phyloP scores from a whole-genome alignment of 2,888 invertebrate genomes.

The Gortyna flavago region DNA sequence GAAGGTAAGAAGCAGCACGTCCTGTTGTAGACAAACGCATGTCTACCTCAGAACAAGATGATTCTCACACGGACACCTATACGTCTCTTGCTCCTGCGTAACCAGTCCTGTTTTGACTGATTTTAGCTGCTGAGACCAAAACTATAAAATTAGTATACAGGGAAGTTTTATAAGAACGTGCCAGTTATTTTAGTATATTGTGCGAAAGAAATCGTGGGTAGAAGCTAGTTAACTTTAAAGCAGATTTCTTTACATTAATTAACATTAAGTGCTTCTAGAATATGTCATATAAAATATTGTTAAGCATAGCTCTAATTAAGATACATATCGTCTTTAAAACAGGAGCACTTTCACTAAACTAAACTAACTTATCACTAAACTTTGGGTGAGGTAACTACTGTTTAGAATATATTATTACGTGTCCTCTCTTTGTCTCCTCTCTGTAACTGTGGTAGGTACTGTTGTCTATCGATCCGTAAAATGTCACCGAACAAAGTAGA shows the following conservation, averaged over 20 bases:
- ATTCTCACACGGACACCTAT: not conserved
- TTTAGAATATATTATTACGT: conserved; percentile 31
- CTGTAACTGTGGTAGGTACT: conserved; percentile 26
- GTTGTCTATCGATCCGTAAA: conserved; percentile 52
- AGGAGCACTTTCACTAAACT: conserved; percentile 11
- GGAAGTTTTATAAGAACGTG: not conserved
- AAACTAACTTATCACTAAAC: conserved; percentile 20
- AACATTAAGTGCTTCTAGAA: not conserved
- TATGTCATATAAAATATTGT: not conserved
- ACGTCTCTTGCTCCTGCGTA: not conserved
- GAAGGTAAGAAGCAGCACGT: not conserved
- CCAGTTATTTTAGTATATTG: not conserved
- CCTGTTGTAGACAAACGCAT: not conserved
- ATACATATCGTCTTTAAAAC: conserved; percentile 21
- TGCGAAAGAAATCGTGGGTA: not conserved
- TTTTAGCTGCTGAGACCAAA: not conserved
- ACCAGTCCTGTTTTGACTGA: not conserved
- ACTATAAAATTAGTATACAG: not conserved
- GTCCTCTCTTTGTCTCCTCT: conserved; percentile 36
- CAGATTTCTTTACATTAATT: not conserved
- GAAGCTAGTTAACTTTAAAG: not conserved
- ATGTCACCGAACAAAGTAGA: conserved; percentile 42
- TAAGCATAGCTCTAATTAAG: not conserved
- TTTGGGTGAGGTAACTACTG: conserved; percentile 5
- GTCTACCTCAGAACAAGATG: not conserved